Base-by-base conservation (phyloP, 2,888 invertebrate genomes). In the Orchesellides sinensis region DNA sequence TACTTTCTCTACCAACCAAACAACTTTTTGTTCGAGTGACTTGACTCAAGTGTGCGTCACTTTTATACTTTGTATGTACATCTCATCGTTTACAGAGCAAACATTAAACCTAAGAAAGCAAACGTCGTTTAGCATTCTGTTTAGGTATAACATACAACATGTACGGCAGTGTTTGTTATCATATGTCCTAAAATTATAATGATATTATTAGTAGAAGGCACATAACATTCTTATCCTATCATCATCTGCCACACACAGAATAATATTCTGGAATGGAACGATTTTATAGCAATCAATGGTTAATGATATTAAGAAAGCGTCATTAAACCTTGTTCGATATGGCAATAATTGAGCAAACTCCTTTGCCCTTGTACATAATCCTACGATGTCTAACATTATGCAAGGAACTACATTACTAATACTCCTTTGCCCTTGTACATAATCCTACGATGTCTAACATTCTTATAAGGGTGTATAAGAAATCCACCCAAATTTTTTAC, bases 51-150 rank as follows among this genome's bases (percentile, higher is more conserved):
- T 40, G 10, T 40, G 40, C 10, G 40, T 6, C 32, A 6, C 10
- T 40, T 40, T 40, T 40, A n/a, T n/a, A n/a, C n/a, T 52, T 25
- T 47, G 45, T 59, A n/a, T 47, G 19, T 73, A 25, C 29, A 73
- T n/a, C n/a, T n/a, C n/a, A n/a, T n/a, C n/a, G 52, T 74, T 74
- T 74, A 52, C 54, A 75, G 54, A 66, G 66, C 66, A 65, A 75
- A 75, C 66, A 75, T 35, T 27, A 61, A 63, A 63, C 14, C 75
- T 66, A 23, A 54, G 54, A 66, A 10, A 32, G 63, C 25, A 32
- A 54, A 40, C 29, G 40, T 29, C 56, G 61, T 75, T 65, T 54
- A 49, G 21, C 74, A 63, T 63, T 52, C 40, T 45, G 19, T 21
- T 10, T 10, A 40, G 40, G 40, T 40, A 40, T 8, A 10, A 40